Base-by-base conservation (phyloP, 2,797 vertebrate species). In the Etheostoma nigrum region DNA sequence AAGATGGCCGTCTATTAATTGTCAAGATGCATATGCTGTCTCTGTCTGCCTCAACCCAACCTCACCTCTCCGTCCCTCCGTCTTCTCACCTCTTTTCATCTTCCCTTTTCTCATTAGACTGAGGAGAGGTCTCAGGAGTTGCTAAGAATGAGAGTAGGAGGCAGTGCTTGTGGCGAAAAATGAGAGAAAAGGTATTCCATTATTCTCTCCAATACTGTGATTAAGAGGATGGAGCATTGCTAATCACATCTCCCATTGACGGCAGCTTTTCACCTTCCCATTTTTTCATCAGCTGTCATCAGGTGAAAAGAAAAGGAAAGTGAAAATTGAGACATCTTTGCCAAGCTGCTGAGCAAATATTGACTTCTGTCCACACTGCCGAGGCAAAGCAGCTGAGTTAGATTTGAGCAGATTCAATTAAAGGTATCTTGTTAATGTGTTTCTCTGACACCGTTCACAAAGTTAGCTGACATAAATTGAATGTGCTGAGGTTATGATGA, bases 381-480 rank as follows among this genome's bases (percentile, higher is more conserved):
- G 61, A 85, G 76, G 76, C 72, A 75, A 86, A 73, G 45, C 12
- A 12, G 53, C 72, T 70, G 71, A 74, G 82, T 86, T 62, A 69
- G 75, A 86, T 81, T 81, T 76, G 30, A 78, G 67, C 23, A 63
- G 72, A 84, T 83, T 88, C 72, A 80, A 76, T 88, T 86, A 81
- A 88, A 79, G 66, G 67, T 63, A 69, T 76, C 6, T 11, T 83
- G 67, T 78, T 88, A 82, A 87, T 86, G 74, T 81, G 66, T 78
- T 76, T 55, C 59, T 55, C 15, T 47, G 19, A 21, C 51, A 42
- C 44, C 67, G 44, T 62, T 77, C 47, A 51, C 57, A 74, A 88
- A 79, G 61, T 76, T 76, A 70, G 55, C 61, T 57, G 54, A 64
- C 74, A 53, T 52, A 47, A 82, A 77, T 74, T 77, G 53, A 82